These are phyloP conservation scores for Chunga burmeisteri DNA, from an alignment of 2,113 vertebrate species.

Conservation along the genomic window DNA sequence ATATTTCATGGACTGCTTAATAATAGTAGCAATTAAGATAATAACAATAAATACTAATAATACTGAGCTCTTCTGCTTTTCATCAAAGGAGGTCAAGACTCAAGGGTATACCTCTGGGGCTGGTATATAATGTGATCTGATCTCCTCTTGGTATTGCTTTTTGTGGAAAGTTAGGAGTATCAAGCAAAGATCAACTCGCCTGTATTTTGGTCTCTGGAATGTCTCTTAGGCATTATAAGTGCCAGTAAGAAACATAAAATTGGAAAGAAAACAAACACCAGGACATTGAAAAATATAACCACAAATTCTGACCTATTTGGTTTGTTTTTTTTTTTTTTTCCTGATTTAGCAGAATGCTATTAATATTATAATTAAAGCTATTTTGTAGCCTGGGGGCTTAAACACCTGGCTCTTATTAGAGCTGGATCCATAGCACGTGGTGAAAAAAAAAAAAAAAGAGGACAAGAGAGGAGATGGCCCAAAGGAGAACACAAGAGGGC, in stretches of 20 bases:
- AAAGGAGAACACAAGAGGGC: constrained; percentile 56
- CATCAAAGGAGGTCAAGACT: constrained; percentile 47
- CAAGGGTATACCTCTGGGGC: constrained; percentile 28
- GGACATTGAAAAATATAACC: constrained; percentile 42
- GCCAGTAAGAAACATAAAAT: constrained; percentile 30
- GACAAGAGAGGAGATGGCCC: not conserved
- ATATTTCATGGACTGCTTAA: constrained; percentile 18
- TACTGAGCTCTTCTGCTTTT: constrained; percentile 45
- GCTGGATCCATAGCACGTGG: not conserved
- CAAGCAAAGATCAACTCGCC: constrained; percentile 11
- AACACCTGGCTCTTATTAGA: constrained; percentile 52
- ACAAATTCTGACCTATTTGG: constrained; percentile 40
- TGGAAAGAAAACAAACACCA: constrained; percentile 39
- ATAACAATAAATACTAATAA: constrained; percentile 61
- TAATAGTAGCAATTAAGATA: constrained; percentile 58
- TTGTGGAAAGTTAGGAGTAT: constrained; percentile 20
- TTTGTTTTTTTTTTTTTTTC: not conserved
- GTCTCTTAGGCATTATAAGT: constrained; percentile 58
- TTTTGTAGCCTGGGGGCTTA: constrained; percentile 6
- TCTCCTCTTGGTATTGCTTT: constrained; percentile 26
- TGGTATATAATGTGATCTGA: not conserved
- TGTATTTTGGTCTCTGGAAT: constrained; percentile 43
- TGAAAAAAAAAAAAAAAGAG: not conserved
- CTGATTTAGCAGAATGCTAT: constrained; percentile 38
- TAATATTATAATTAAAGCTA: constrained; percentile 57